Evolutionary conservation across 2,113 vertebrate species (phyloP).

Genomic region (Leptobrachium ailaonicum): DNA sequence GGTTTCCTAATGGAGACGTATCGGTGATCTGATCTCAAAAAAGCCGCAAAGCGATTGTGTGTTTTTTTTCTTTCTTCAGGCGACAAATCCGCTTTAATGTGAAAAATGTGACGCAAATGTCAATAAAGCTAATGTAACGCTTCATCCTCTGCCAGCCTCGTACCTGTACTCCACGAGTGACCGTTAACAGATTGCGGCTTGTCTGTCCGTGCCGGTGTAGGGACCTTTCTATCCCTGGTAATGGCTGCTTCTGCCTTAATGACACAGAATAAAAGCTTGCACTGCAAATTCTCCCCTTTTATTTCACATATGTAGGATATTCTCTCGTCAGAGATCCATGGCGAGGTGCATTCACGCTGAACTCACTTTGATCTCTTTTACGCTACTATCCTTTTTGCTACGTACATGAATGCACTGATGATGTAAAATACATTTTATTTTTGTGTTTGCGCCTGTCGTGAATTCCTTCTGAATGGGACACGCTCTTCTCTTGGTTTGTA

Average conservation of each 20-base stretch:
- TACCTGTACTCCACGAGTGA: too few relatives aligned
- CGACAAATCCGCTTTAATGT: neutral
- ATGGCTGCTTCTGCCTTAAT: slow-evolving; percentile 39
- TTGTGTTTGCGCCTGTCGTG: too few relatives aligned
- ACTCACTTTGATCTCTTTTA: neutral
- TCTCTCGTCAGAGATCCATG: neutral
- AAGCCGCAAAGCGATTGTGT: too few relatives aligned
- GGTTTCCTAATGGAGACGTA: too few relatives aligned
- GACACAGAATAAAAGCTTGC: slow-evolving; percentile 23
- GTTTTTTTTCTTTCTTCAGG: too few relatives aligned
- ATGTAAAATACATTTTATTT: too few relatives aligned
- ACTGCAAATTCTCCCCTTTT: neutral
- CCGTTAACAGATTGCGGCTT: neutral
- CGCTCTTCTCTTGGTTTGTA: too few relatives aligned
- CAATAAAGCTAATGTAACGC: too few relatives aligned
- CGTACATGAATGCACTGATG: neutral
- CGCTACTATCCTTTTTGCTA: neutral
- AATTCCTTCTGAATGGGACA: too few relatives aligned
- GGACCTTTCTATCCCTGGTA: slow-evolving; percentile 13
- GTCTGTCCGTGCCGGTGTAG: slow-evolving; percentile 1
- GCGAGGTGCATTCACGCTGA: slow-evolving; percentile 19
- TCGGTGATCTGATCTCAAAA: too few relatives aligned
- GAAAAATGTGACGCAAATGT: neutral
- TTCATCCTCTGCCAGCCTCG: too few relatives aligned
- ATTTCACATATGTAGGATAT: neutral